These are phyloP conservation scores for Campylomormyrus numenius DNA, from an alignment of 2,113 vertebrate genomes.

Conservation along the genomic window DNA sequence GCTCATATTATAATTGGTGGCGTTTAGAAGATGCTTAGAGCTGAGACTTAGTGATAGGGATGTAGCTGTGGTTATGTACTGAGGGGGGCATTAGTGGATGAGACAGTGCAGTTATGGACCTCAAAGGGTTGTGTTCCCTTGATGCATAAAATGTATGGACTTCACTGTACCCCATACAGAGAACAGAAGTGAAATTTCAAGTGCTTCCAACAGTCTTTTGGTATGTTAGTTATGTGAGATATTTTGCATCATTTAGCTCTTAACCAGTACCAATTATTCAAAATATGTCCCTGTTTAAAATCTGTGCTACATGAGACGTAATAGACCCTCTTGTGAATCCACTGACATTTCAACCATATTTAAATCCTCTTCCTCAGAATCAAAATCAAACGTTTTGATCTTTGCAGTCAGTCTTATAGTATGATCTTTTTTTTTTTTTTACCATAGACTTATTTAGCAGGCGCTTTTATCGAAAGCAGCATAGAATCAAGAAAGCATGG, in stretches of 20 bases:
- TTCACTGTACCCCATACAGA: background rate
- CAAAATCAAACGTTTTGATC: background rate
- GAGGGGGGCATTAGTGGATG: too few relatives aligned
- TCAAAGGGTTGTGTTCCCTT: background rate
- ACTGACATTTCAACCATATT: background rate
- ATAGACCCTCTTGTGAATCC: background rate
- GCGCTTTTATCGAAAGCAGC: background rate
- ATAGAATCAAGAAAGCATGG: background rate
- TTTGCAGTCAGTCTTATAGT: background rate
- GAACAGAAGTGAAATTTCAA: background rate
- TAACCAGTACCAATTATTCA: background rate
- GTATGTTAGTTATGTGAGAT: background rate
- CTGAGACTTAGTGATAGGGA: background rate
- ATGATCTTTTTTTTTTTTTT: background rate
- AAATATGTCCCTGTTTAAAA: background rate
- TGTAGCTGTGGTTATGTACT: background rate
- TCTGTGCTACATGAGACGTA: background rate
- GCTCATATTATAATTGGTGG: background rate
- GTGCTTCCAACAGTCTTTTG: background rate
- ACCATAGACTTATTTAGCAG: background rate
- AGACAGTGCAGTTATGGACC: background rate
- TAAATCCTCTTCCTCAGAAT: background rate
- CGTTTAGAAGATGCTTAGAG: background rate
- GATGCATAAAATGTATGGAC: background rate
- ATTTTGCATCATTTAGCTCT: background rate